Base-by-base conservation (phyloP, 2,797 vertebrate species). In the Girardinus metallicus region DNA sequence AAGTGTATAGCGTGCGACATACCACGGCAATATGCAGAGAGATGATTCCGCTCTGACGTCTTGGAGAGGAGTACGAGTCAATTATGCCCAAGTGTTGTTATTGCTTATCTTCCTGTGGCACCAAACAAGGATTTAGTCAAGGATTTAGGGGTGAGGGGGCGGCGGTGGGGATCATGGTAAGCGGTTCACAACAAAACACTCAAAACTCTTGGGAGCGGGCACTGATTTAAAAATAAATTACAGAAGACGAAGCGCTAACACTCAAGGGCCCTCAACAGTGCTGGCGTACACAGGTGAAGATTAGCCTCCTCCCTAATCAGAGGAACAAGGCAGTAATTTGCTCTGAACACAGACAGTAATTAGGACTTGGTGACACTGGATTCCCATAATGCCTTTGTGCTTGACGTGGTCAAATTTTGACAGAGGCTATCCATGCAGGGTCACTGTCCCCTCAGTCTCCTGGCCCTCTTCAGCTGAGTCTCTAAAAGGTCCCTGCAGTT, bases 201-300 rank as follows among this genome's bases (percentile, higher is more conserved):
- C 93, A 95, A 95, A 95, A 95, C 95, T 95, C 95, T 88, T 94
- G 95, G 95, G 95, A 95, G 89, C 87, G 94, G 94, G 94, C 95
- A 95, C 95, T 95, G 95, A 95, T 95, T 95, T 95, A 95, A 95
- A 95, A 95, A 95, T 94, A 95, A 95, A 95, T 95, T 95, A 95
- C 95, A 95, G 95, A 95, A 95, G 94, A 95, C 94, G 94, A 94
- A 94, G 94, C 94, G 92, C 95, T 94, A 95, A 95, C 95, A 95
- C 95, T 95, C 95, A 93, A 95, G 95, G 94, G 95, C 92, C 95
- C 95, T 94, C 94, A 92, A 93, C 92, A 95, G 94, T 95, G 93
- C 95, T 95, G 95, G 93, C 94, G 91, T 95, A 95, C 95, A 95
- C 94, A 95, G 95, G 95, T 95, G 95, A 95, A 95, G 95, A 95